Conservation (phyloP, 2,888 invertebrate genomes). For the Spicauda simplicius region DNA sequence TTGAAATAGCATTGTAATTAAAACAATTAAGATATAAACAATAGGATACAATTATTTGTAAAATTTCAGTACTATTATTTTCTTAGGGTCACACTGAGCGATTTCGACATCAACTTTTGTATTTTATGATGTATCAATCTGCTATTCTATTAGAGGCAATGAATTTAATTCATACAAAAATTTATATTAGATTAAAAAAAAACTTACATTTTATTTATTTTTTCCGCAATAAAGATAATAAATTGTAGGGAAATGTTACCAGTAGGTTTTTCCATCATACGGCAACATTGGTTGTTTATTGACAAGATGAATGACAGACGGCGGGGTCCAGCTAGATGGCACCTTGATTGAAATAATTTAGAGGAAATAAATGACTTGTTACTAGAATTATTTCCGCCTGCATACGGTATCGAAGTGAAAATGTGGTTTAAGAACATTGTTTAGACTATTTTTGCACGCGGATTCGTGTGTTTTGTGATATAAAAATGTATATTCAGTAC, state of each 20-base stretch:
- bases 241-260: neutral
- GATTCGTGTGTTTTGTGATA: constrained; percentile 65
- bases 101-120: too few relatives aligned
- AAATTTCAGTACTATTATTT: too few relatives aligned
- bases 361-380: constrained; percentile 67
- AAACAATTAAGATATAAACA: too few relatives aligned
- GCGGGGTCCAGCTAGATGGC: constrained; percentile 76
- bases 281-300: constrained; percentile 82
- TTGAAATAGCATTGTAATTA: too few relatives aligned
- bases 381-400: constrained; percentile 65
- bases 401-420: constrained; percentile 67
- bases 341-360: constrained; percentile 69
- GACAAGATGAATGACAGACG: constrained; percentile 82
- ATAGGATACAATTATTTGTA: too few relatives aligned
- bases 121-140: too few relatives aligned
- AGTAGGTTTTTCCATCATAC: constrained; percentile 8
- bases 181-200: neutral
- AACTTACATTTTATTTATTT: too few relatives aligned
- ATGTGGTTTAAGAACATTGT: constrained; percentile 74
- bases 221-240: neutral
- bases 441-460: constrained; percentile 67
- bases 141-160: too few relatives aligned
- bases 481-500: constrained; percentile 79
- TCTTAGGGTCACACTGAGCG: too few relatives aligned
- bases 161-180: neutral